Conservation (phyloP, 64 coral and sea anemone genomes). For the Trachythela sp. region DNA sequence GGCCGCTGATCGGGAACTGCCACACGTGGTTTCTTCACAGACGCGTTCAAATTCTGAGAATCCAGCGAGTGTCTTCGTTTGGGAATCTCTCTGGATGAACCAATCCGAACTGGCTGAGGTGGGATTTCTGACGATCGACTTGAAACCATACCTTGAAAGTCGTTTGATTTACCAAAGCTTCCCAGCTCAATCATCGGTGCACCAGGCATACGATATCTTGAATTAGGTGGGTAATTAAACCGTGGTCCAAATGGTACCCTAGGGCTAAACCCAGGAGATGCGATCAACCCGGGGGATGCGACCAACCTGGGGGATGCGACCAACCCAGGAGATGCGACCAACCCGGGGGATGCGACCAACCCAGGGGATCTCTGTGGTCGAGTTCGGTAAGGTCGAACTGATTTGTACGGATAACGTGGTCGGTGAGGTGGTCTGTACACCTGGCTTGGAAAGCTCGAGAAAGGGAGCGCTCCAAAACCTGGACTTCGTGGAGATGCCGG, state of each 20-base stretch:
- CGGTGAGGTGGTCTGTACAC: background rate
- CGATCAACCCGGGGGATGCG: background rate
- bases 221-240: background rate
- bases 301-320: background rate
- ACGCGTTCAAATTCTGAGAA: background rate
- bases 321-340: background rate
- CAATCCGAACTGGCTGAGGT: background rate
- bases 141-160: background rate
- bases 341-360: background rate
- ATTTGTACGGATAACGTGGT: background rate
- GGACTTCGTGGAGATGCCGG: background rate
- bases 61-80: conserved; percentile 3
- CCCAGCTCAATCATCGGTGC: background rate
- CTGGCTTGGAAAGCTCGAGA: background rate
- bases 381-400: background rate
- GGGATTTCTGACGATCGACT: background rate
- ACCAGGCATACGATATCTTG: background rate
- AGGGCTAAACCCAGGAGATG: background rate
- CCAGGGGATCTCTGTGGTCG: background rate
- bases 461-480: background rate
- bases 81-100: background rate
- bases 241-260: background rate
- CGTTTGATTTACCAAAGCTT: background rate
- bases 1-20: background rate
- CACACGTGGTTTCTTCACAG: background rate